Evolutionary conservation across 2,113 vertebrate genomes (phyloP).

Genomic region (Ictidomys tridecemlineatus): DNA sequence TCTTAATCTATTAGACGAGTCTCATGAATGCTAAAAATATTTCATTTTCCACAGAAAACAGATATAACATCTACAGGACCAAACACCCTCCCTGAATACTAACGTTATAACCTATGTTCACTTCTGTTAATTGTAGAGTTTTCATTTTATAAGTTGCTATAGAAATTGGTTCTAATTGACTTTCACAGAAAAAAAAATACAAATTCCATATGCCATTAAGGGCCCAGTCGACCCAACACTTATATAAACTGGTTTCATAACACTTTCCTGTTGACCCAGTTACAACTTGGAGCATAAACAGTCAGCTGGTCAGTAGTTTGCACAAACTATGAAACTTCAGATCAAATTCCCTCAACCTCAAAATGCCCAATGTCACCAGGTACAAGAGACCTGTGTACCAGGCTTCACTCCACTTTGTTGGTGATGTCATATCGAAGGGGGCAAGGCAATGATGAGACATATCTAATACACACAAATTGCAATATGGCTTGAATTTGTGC

Average conservation of each 20-base stretch:
- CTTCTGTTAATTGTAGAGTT: not conserved
- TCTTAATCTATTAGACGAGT: not conserved
- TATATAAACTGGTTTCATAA: not conserved
- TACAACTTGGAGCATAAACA: not conserved
- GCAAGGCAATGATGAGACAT: not conserved
- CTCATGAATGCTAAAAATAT: not conserved
- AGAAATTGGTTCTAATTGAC: not conserved
- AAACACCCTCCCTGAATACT: not conserved
- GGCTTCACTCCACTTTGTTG: not conserved
- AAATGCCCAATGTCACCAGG: not conserved
- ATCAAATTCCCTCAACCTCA: not conserved
- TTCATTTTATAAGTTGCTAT: slow-evolving; percentile 3
- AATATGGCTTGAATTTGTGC: not conserved
- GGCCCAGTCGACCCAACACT: not conserved
- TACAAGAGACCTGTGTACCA: not conserved
- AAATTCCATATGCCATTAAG: not conserved
- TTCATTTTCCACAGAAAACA: slow-evolving; percentile 29
- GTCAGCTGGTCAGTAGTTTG: not conserved
- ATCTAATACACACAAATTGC: not conserved
- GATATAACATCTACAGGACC: not conserved
- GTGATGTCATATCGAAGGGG: not conserved
- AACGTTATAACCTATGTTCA: not conserved
- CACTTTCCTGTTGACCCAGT: not conserved
- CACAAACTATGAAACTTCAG: not conserved
- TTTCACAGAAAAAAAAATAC: not conserved